Evolutionary conservation across 2,888 invertebrate species (phyloP).

Genomic region (Apeira syringaria): DNA sequence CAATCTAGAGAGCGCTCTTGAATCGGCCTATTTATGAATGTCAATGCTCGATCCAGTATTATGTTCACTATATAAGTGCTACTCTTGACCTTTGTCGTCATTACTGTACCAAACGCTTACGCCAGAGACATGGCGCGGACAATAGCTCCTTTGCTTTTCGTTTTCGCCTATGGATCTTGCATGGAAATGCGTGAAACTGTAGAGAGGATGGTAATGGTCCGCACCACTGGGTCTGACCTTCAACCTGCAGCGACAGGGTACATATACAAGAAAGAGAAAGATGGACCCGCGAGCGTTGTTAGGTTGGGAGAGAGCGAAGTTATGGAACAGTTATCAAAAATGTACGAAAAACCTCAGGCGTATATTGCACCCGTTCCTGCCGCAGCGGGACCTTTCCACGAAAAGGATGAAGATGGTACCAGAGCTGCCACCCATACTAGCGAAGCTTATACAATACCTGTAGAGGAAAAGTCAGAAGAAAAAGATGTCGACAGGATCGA

Average conservation of each 20-base stretch:
- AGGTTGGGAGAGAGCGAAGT: constrained; percentile 74
- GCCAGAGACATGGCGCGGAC: constrained; percentile 62
- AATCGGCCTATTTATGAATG: constrained; percentile 74
- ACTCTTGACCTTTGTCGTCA: constrained; percentile 67
- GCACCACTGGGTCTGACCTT: constrained; percentile 82
- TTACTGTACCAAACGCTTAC: constrained; percentile 54
- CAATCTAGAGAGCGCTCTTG: constrained; percentile 72
- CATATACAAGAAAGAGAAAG: constrained; percentile 76
- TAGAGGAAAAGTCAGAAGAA: constrained; percentile 58
- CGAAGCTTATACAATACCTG: constrained; percentile 60
- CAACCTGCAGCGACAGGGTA: constrained; percentile 84
- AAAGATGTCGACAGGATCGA: constrained; percentile 47
- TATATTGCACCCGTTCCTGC: constrained; percentile 57
- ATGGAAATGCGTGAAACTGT: constrained; percentile 78
- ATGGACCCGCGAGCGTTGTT: constrained; percentile 73
- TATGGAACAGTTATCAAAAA: constrained; percentile 66
- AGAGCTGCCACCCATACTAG: constrained; percentile 54
- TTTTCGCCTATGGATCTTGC: constrained; percentile 50
- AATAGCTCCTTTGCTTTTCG: constrained; percentile 49
- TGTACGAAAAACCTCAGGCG: constrained; percentile 60
- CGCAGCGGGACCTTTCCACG: constrained; percentile 53
- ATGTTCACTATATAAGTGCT: constrained; percentile 74
- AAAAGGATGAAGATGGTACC: constrained; percentile 50
- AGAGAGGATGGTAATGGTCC: constrained; percentile 80
- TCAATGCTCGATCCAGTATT: constrained; percentile 66